phyloP scores from a whole-genome alignment of 2,888 invertebrate genomes.

The Esperia sulphurella region DNA sequence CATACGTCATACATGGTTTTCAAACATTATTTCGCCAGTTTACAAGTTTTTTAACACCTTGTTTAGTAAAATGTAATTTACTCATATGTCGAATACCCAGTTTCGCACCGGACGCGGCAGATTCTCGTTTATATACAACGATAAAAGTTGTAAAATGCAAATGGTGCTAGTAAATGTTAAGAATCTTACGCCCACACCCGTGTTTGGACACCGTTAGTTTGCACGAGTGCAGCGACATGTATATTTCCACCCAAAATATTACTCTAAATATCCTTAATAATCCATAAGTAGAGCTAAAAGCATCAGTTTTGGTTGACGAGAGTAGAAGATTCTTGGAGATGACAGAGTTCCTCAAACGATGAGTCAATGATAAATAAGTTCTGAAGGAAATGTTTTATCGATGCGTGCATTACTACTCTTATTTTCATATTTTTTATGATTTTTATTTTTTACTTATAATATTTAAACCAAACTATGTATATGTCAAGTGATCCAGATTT shows the following conservation, averaged over 20 bases:
- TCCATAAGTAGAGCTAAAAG: neutral
- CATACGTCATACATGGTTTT: neutral
- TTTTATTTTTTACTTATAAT: no score
- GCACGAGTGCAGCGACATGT: conserved; percentile 35
- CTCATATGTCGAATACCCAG: conserved; percentile 30
- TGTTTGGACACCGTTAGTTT: conserved; percentile 55
- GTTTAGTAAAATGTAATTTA: conserved; percentile 42
- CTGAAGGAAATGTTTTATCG: no score
- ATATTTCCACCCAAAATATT: conserved; percentile 5
- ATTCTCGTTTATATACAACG: conserved; percentile 64
- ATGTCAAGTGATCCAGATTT: no score
- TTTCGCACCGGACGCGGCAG: conserved; percentile 52
- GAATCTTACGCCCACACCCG: conserved; percentile 64
- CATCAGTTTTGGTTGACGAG: no score
- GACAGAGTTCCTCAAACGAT: no score
- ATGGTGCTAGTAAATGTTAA: conserved; percentile 69
- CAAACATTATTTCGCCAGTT: neutral
- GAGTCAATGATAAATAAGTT: no score
- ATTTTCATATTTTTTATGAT: no score
- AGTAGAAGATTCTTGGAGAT: no score
- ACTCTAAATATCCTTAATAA: neutral
- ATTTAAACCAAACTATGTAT: no score
- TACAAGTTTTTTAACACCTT: conserved; percentile 30
- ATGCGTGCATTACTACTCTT: no score
- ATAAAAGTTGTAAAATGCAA: conserved; percentile 77